These are phyloP conservation scores for Porphyrio hochstetteri DNA, from an alignment of 2,113 vertebrate species.

Conservation along the genomic window DNA sequence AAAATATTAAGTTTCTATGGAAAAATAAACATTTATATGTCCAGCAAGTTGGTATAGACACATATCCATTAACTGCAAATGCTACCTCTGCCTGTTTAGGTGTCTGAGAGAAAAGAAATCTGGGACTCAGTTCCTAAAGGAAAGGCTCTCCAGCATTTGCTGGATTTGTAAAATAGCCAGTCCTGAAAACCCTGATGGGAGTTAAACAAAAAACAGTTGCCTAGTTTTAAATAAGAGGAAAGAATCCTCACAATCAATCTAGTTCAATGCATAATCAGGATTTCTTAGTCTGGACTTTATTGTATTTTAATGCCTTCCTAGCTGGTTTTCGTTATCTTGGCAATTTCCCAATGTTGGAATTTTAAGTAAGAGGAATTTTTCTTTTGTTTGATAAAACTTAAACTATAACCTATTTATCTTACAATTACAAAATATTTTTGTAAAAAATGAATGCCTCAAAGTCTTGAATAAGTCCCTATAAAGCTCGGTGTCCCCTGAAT, in stretches of 20 bases:
- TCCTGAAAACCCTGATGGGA: neutral
- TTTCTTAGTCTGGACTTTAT: neutral
- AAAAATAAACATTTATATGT: slow-evolving; percentile 34
- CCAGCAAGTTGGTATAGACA: neutral
- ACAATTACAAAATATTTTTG: neutral
- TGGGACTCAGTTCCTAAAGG: neutral
- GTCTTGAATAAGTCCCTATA: neutral
- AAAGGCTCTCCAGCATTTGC: neutral
- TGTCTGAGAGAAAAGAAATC: neutral
- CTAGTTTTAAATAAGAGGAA: neutral
- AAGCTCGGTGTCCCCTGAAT: neutral
- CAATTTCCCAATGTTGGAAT: neutral
- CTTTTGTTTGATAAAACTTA: neutral
- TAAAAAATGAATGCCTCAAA: neutral
- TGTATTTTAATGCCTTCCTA: neutral
- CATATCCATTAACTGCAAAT: neutral
- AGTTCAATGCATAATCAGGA: neutral
- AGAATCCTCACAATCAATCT: neutral
- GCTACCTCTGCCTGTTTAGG: neutral
- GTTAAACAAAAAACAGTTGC: neutral
- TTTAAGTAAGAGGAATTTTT: neutral
- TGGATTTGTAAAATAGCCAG: neutral
- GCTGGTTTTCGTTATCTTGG: neutral
- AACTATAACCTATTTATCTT: neutral
- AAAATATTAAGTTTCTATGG: slow-evolving; percentile 1